phyloP scores from a whole-genome alignment of 2,888 invertebrate species.

The Drosophila eohydei region DNA sequence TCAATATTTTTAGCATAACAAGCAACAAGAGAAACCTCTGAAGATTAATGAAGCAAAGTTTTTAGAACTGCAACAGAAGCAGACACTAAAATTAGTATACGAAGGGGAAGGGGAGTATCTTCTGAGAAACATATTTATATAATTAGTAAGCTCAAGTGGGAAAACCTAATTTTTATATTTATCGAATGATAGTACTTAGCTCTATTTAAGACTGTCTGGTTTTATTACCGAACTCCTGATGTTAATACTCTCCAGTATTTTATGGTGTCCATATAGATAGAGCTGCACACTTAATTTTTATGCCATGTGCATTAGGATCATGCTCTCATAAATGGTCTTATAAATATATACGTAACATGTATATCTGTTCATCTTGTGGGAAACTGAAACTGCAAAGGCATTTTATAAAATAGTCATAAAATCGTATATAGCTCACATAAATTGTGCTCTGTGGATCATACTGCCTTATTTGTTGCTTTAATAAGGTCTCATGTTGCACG shows the following conservation, averaged over 20 bases:
- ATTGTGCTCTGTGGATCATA: slow-evolving; percentile 18
- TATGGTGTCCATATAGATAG: slow-evolving; percentile 3
- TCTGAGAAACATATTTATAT: slow-evolving; percentile 3
- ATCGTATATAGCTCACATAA: slow-evolving; percentile 46
- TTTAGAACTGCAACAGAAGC: slow-evolving; percentile 10
- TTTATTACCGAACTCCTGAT: neutral
- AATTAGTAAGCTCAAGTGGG: neutral
- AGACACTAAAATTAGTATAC: slow-evolving; percentile 6
- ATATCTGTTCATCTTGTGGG: neutral
- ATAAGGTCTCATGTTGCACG: slow-evolving; percentile 56
- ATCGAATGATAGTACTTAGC: slow-evolving; percentile 3
- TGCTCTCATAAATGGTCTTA: neutral
- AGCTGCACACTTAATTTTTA: neutral
- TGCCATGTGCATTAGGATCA: slow-evolving; percentile 10
- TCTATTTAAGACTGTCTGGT: neutral
- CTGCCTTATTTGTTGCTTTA: slow-evolving; percentile 22
- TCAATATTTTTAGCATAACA: slow-evolving; percentile 71
- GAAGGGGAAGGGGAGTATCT: slow-evolving; percentile 3
- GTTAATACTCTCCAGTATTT: neutral
- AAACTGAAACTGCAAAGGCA: slow-evolving; percentile 11
- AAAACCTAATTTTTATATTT: slow-evolving; percentile 13
- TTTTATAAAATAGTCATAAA: slow-evolving; percentile 54
- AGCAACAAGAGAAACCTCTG: slow-evolving; percentile 42
- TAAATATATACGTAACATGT: neutral
- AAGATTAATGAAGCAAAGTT: slow-evolving; percentile 65